These are phyloP conservation scores for Agrochola lota DNA, from an alignment of 2,888 invertebrate genomes.

Conservation along the genomic window DNA sequence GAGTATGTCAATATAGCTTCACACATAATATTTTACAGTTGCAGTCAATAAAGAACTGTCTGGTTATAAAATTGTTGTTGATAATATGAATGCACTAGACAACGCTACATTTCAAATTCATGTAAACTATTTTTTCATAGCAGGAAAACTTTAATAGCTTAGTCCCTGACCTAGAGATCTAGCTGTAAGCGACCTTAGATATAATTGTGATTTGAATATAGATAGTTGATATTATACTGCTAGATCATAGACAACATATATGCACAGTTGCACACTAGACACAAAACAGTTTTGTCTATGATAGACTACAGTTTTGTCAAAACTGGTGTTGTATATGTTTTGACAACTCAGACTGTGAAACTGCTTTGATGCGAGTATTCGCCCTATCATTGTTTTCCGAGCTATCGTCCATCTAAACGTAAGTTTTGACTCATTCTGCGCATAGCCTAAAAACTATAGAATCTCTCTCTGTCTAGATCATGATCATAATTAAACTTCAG, in stretches of 20 bases:
- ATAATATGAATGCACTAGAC: not conserved
- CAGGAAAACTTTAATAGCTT: not conserved
- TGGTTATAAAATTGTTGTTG: not conserved
- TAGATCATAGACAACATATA: not conserved
- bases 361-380: not conserved
- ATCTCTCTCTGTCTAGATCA: not conserved
- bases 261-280: not conserved
- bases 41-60: not conserved
- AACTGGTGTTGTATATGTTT: not conserved
- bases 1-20: slow-evolving; percentile 7
- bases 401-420: not conserved
- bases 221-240: not conserved
- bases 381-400: not conserved
- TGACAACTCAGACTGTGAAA: not conserved
- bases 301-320: not conserved
- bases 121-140: not conserved
- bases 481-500: slow-evolving; percentile 13
- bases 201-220: slow-evolving; percentile 31
- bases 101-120: not conserved
- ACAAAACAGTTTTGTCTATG: slow-evolving; percentile 2
- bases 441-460: not conserved
- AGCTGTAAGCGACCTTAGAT: not conserved
- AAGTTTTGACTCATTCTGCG: not conserved
- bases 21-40: not conserved
- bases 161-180: not conserved